phyloP scores from a whole-genome alignment of 2,888 invertebrate species.

The Agrotis ipsilon region DNA sequence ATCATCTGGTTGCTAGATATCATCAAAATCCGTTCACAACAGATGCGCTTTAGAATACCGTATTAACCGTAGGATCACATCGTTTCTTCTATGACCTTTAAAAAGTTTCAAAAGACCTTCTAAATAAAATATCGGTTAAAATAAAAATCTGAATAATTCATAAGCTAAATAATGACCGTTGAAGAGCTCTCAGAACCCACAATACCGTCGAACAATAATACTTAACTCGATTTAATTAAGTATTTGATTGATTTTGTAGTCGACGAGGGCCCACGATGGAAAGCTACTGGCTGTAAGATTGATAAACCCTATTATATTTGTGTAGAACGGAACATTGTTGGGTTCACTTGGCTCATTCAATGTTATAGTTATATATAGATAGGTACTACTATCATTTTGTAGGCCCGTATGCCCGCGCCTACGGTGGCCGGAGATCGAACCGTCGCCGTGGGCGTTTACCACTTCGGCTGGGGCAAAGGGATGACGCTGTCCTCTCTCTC shows the following conservation, averaged over 20 bases:
- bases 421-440: too few relatives aligned
- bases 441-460: too few relatives aligned
- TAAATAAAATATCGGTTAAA: background rate
- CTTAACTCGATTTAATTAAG: conserved; percentile 49
- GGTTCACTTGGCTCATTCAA: conserved; percentile 25
- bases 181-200: conserved; percentile 13
- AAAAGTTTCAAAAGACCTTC: too few relatives aligned
- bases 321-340: conserved; percentile 19
- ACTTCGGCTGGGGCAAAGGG: too few relatives aligned
- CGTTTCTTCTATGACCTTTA: too few relatives aligned
- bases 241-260: conserved; percentile 47
- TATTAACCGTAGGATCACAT: too few relatives aligned
- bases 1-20: too few relatives aligned
- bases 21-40: too few relatives aligned
- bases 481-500: too few relatives aligned
- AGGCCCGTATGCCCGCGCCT: too few relatives aligned
- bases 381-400: background rate
- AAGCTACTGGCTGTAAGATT: conserved; percentile 27
- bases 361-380: background rate
- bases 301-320: conserved; percentile 39
- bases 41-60: too few relatives aligned
- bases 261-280: conserved; percentile 11
- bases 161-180: background rate
- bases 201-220: conserved; percentile 29
- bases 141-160: background rate